A percentile compares a stretch with the other conserved stretches of the same genome.
phyloP scores from a whole-genome alignment of 1,140 invertebrate genomes.

The Brachionus paranguensis region DNA sequence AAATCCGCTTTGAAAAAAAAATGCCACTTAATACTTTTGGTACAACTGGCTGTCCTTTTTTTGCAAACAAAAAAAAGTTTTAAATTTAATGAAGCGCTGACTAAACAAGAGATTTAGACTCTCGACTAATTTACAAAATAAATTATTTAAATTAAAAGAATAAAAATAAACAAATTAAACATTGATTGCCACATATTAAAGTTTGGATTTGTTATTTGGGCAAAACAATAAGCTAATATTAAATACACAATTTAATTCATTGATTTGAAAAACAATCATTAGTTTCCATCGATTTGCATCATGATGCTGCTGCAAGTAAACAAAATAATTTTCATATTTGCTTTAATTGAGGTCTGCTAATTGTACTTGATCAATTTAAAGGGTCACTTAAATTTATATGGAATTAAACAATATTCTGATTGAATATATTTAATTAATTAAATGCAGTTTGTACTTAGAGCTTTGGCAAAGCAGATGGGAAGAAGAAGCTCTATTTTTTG shows the following conservation, averaged over 20 bases:
- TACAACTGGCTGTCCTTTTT: background rate
- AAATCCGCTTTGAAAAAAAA: background rate
- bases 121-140: background rate
- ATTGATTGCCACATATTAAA: background rate
- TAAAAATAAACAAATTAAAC: background rate
- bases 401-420: background rate
- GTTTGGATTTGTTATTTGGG: background rate
- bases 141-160: background rate
- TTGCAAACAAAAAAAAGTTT: background rate
- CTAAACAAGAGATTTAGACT: background rate
- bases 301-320: background rate
- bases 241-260: background rate
- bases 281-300: background rate
- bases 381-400: background rate
- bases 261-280: constrained; percentile 1
- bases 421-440: background rate
- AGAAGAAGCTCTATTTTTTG: too few species aligned
- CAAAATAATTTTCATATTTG: background rate
- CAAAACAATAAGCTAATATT: background rate
- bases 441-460: background rate
- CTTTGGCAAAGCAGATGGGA: background rate
- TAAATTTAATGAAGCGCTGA: background rate
- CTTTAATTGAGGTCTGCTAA: background rate
- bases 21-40: background rate
- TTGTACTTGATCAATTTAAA: background rate